These are phyloP conservation scores for Eueremaeus valkanovi DNA, from an alignment of 2,888 invertebrate genomes.

Conservation along the genomic window DNA sequence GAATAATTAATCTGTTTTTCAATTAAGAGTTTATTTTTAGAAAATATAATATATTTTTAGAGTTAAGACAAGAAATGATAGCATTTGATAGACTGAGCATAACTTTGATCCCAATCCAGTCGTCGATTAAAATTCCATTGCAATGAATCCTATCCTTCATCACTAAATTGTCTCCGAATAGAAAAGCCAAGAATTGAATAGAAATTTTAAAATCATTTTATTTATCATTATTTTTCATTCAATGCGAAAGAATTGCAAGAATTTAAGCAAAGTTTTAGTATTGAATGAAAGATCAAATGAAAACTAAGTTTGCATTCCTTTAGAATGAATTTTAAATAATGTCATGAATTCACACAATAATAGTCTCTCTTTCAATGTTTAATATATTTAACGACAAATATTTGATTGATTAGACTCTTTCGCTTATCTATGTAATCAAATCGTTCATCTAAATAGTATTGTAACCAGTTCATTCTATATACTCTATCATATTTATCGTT, in stretches of 20 bases:
- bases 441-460: too few species aligned
- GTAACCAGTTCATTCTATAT: too few species aligned
- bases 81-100: neutral
- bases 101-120: neutral
- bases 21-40: neutral
- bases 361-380: too few species aligned
- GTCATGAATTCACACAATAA: too few species aligned
- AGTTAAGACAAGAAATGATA: neutral
- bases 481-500: too few species aligned
- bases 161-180: neutral
- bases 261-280: neutral
- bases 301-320: too few species aligned
- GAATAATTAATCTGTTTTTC: neutral
- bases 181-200: neutral
- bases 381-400: too few species aligned
- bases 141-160: neutral
- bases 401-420: too few species aligned
- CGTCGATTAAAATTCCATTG: neutral
- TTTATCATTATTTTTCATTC: neutral
- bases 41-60: neutral
- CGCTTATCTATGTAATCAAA: too few species aligned
- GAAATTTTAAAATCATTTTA: neutral
- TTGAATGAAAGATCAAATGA: too few species aligned
- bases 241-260: neutral
- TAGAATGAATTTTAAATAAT: too few species aligned